Conservation (phyloP, 2,888 invertebrate genomes). For the Gerris lacustris region DNA sequence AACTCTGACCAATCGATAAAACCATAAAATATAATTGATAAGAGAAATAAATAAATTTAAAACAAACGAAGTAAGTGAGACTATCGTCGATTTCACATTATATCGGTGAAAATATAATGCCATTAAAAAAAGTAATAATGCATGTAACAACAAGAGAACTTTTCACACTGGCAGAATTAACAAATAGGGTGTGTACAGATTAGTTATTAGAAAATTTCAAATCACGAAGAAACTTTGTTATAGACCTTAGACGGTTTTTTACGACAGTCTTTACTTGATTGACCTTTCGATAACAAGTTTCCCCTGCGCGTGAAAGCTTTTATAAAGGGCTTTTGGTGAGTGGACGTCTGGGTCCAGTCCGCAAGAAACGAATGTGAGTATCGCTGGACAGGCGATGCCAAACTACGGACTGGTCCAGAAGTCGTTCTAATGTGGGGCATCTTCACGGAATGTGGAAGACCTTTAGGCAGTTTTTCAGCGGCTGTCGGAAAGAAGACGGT, state of each 20-base stretch:
- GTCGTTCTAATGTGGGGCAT: slow-evolving; percentile 1
- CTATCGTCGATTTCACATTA: too few species aligned
- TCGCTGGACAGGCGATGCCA: neutral
- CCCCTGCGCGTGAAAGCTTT: neutral
- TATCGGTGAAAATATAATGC: too few species aligned
- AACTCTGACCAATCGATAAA: too few species aligned
- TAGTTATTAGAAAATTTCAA: too few species aligned
- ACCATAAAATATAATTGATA: too few species aligned
- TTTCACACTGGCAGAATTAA: too few species aligned
- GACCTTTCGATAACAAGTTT: neutral
- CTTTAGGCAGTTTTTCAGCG: neutral
- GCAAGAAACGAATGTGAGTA: neutral
- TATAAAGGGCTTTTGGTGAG: neutral
- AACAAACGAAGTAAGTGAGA: too few species aligned
- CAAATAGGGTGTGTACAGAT: too few species aligned
- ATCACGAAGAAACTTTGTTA: too few species aligned
- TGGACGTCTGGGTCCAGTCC: neutral
- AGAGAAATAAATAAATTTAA: too few species aligned
- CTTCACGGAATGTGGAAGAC: neutral
- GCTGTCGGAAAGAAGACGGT: neutral
- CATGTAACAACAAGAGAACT: too few species aligned
- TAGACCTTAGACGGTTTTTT: neutral
- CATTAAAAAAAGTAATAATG: too few species aligned
- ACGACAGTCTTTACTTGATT: neutral
- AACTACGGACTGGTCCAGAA: neutral